Base-by-base conservation (phyloP, 2,888 invertebrate genomes). In the Plagodis dolabraria region DNA sequence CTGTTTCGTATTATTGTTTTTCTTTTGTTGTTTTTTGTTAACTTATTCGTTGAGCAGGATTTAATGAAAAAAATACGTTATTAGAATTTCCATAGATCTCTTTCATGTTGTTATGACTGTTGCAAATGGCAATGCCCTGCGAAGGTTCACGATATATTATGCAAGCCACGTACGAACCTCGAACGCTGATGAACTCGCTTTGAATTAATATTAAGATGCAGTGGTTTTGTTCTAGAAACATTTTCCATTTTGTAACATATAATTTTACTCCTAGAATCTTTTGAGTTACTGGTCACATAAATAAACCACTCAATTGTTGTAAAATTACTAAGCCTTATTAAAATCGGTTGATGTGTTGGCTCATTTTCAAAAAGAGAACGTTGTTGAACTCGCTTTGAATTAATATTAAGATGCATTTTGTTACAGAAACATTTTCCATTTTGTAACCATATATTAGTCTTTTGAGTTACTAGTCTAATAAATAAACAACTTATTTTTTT, bases 201-300 rank as follows among this genome's bases (percentile, higher is more conserved):
- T 36, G 51, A 33, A 54, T 60, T 47, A 51, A 55, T 55, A 60
- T 60, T 60, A 54, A 60, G 51, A 60, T 60, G 51, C 40, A 33
- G 51, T 47, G 58, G 58, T 58, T 38, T 49, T 42, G 34, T 47
- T 43, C 38, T 11, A 35, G 12, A n/a, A 35, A 44, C 10, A 11
- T 40, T 52, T 53, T 12, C 9, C 10, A 22, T 48, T 47, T 38
- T 22, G 22, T 22, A 22, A 22, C 22, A 22, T 2, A n/a, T n/a
- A n/a, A n/a, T n/a, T n/a, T n/a, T n/a, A n/a, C n/a, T n/a, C n/a
- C n/a, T n/a, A 22, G 22, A 22, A 22, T 22, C 22, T 22, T 22
- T 22, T 22, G 4, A 22, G 22, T 22, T 22, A 22, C 22, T n/a
- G n/a, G n/a, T 22, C 22, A 22, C 22, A 1, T 22, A 22, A 22